Percentiles rank a stretch among this genome's conserved stretches.
Conservation (phyloP, 2,888 invertebrate species). For the Willowsia nigromaculata region DNA sequence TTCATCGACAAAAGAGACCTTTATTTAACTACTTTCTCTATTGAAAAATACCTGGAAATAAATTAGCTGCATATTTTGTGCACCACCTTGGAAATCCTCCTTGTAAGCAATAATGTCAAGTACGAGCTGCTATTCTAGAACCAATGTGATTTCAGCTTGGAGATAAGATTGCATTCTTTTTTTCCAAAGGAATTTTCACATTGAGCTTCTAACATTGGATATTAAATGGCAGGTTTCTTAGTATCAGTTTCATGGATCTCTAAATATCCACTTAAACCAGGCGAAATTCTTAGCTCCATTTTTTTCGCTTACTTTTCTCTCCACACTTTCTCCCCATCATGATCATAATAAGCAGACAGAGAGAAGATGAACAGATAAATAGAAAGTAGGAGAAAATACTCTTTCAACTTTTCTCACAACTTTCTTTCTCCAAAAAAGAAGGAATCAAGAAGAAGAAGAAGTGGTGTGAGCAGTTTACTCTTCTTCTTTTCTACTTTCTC, state of each 20-base stretch:
- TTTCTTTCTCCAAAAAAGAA: neutral
- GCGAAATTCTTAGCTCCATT: too few species aligned
- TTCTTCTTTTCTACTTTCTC: neutral
- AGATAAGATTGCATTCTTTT: too few species aligned
- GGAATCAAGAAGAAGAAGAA: neutral
- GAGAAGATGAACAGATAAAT: neutral
- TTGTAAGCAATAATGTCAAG: too few species aligned
- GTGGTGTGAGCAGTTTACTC: conserved; percentile 20
- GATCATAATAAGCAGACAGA: neutral
- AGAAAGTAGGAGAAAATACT: neutral
- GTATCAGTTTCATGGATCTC: neutral
- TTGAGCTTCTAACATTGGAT: neutral
- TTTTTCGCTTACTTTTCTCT: neutral
- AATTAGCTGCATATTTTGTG: too few species aligned
- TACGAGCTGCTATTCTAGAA: too few species aligned
- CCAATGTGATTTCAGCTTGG: too few species aligned
- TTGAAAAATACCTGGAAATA: too few species aligned
- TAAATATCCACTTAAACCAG: neutral
- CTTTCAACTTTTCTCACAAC: neutral
- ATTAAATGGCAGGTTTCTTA: neutral
- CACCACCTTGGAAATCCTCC: too few species aligned
- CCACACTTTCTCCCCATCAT: neutral
- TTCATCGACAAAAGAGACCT: too few species aligned
- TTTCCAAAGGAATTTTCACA: too few species aligned
- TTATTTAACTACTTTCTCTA: too few species aligned